Conservation (phyloP, 1,140 invertebrate species). For the Scaptodrosophila lebanonensis region DNA sequence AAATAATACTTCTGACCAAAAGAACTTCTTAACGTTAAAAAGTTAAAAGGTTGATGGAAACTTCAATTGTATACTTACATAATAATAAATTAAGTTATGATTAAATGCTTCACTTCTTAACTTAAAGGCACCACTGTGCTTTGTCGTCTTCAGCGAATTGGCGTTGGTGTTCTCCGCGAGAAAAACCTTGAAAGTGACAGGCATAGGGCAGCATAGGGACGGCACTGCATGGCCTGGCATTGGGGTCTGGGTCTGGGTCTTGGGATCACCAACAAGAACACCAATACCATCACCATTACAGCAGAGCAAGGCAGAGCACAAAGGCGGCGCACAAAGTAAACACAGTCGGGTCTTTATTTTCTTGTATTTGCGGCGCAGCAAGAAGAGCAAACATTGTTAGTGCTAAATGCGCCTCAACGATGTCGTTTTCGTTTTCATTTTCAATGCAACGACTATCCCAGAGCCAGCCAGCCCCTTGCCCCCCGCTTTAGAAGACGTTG, state of each 20-base stretch:
- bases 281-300: too few species aligned
- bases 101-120: not conserved
- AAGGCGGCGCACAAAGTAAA: slow-evolving; percentile 67
- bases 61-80: not conserved
- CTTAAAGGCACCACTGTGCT: not conserved
- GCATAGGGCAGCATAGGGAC: slow-evolving; percentile 18
- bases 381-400: slow-evolving; percentile 70
- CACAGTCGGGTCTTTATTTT: too few species aligned
- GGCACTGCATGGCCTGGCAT: not conserved
- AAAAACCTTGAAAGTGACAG: slow-evolving; percentile 51
- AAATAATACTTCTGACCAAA: too few species aligned
- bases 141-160: not conserved
- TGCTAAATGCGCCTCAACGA: slow-evolving; percentile 57
- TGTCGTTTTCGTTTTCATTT: slow-evolving; percentile 54
- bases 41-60: slow-evolving; percentile 18
- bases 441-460: not conserved
- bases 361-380: slow-evolving; percentile 34
- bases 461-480: not conserved
- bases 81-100: not conserved
- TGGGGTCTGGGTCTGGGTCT: slow-evolving; percentile 22
- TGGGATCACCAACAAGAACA: too few species aligned
- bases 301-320: too few species aligned
- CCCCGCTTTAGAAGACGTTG: slow-evolving; percentile 9
- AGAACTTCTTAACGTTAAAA: slow-evolving; percentile 34
- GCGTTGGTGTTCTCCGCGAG: slow-evolving; percentile 31